A percentile compares a stretch with the other conserved stretches of the same genome.
phyloP scores from a whole-genome alignment of 2,797 vertebrate genomes.

The Enteromius fasciolatus region DNA sequence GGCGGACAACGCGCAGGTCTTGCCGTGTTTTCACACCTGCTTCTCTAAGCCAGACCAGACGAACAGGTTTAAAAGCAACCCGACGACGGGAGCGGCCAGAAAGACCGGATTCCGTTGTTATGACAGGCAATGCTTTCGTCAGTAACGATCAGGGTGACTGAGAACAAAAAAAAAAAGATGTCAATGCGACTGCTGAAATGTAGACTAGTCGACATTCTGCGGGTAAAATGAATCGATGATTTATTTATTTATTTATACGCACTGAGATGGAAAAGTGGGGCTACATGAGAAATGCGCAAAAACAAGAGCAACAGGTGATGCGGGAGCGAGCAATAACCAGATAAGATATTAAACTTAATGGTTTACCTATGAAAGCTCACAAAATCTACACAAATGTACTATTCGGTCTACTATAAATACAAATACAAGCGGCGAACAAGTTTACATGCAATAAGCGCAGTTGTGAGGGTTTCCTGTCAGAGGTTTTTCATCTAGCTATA shows the following conservation, averaged over 20 bases:
- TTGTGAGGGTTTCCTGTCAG: neutral
- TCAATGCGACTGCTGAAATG: neutral
- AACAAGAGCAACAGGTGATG: slow-evolving; percentile 50
- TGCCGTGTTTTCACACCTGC: slow-evolving; percentile 38
- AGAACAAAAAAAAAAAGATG: neutral
- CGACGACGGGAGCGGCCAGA: slow-evolving; percentile 63
- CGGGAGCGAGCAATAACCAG: neutral
- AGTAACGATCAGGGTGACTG: neutral
- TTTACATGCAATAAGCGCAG: neutral
- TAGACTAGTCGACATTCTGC: neutral
- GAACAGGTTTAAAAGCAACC: slow-evolving; percentile 56
- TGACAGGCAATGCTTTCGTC: slow-evolving; percentile 51
- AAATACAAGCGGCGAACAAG: neutral
- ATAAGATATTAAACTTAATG: neutral
- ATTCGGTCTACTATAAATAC: neutral
- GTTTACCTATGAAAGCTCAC: neutral
- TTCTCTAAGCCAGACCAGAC: slow-evolving; percentile 36
- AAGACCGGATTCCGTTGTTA: slow-evolving; percentile 67
- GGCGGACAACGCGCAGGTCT: neutral
- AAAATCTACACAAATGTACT: neutral
- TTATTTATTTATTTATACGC: neutral
- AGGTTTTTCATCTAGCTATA: neutral
- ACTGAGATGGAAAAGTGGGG: neutral
- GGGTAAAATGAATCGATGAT: neutral
- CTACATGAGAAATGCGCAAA: slow-evolving; percentile 11